phyloP scores from a whole-genome alignment of 2,113 vertebrate species.

The Anguilla japonica region DNA sequence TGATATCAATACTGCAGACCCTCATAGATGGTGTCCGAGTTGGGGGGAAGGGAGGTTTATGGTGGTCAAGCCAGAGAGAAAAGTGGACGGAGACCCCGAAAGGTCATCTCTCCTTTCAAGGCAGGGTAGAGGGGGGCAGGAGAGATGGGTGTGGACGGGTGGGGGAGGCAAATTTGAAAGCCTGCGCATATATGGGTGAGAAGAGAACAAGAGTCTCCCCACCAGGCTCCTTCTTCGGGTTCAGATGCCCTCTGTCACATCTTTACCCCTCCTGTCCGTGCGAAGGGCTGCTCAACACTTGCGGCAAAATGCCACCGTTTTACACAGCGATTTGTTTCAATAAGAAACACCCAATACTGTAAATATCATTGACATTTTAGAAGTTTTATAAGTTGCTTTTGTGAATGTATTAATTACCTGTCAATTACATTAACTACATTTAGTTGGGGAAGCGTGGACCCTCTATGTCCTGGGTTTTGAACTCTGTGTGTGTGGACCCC shows the following conservation, averaged over 20 bases:
- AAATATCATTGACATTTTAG: background rate
- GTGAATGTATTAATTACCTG: background rate
- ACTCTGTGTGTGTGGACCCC: too few relatives aligned
- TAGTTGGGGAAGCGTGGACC: background rate
- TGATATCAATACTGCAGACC: slow-evolving; percentile 71
- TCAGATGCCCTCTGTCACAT: slow-evolving; percentile 74
- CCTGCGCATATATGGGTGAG: slow-evolving; percentile 61
- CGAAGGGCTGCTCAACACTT: background rate
- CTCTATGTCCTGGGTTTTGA: too few relatives aligned
- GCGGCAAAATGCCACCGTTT: background rate
- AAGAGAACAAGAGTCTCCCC: slow-evolving; percentile 63
- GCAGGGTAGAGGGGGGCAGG: slow-evolving; percentile 52
- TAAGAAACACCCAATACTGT: background rate
- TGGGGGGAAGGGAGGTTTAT: slow-evolving; percentile 38
- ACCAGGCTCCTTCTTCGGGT: slow-evolving; percentile 65
- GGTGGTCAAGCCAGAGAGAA: slow-evolving; percentile 60
- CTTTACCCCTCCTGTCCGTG: slow-evolving; percentile 57
- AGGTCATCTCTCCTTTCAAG: slow-evolving; percentile 70
- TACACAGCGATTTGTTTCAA: background rate
- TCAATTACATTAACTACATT: background rate
- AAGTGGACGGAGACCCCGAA: slow-evolving; percentile 68
- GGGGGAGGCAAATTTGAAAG: slow-evolving; percentile 71
- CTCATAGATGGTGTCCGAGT: slow-evolving; percentile 44
- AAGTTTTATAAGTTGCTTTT: background rate
- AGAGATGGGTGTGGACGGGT: slow-evolving; percentile 56